These are phyloP conservation scores for Sialis fuliginosa DNA, from an alignment of 2,888 invertebrate species.

Conservation along the genomic window DNA sequence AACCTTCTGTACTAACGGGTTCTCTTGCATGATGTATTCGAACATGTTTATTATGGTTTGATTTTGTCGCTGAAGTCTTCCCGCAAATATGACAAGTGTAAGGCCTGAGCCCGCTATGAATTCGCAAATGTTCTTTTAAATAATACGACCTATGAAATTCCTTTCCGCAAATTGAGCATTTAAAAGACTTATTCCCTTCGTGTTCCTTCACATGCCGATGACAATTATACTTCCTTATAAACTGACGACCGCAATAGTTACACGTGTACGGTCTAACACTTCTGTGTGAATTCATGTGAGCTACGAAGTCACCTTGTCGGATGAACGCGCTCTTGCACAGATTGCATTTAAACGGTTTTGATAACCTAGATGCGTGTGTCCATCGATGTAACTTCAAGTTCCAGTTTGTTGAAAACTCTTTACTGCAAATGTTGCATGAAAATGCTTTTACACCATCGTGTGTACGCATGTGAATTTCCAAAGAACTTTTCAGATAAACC, in stretches of 20 bases:
- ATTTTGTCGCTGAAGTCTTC: constrained; percentile 76
- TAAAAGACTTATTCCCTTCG: constrained; percentile 59
- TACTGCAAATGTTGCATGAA: constrained; percentile 67
- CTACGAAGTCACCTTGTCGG: constrained; percentile 58
- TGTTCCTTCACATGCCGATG: constrained; percentile 73
- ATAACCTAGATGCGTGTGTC: constrained; percentile 70
- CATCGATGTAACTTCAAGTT: constrained; percentile 77
- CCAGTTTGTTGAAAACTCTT: constrained; percentile 77
- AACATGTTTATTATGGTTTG: constrained; percentile 79
- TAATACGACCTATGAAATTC: constrained; percentile 77
- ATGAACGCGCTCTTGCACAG: constrained; percentile 74
- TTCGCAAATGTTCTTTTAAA: constrained; percentile 70
- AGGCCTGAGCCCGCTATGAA: constrained; percentile 65
- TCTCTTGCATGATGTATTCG: constrained; percentile 80
- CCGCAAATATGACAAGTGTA: constrained; percentile 78
- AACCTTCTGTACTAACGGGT: constrained; percentile 70
- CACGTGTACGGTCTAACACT: constrained; percentile 73
- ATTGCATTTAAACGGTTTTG: constrained; percentile 71
- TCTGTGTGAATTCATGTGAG: constrained; percentile 75
- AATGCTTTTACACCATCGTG: constrained; percentile 63
- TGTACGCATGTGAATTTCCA: constrained; percentile 62
- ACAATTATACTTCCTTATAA: constrained; percentile 77
- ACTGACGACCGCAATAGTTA: constrained; percentile 78
- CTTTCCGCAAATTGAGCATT: constrained; percentile 64
- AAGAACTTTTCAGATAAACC: constrained; percentile 59